phyloP scores from a whole-genome alignment of 2,113 vertebrate species.

The Empidonax alnorum region DNA sequence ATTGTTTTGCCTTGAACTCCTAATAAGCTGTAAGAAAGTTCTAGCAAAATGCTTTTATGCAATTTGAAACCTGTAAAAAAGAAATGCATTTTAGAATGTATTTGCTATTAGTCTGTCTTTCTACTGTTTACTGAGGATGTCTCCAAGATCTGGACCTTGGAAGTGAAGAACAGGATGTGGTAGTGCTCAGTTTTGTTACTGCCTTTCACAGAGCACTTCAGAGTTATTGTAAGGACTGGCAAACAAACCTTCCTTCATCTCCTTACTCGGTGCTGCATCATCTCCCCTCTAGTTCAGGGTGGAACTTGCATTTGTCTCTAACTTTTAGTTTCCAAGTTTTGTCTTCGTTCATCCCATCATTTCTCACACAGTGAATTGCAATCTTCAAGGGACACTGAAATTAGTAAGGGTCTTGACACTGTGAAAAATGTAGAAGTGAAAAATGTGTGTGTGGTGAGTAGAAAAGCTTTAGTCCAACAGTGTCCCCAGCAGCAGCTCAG shows the following conservation, averaged over 20 bases:
- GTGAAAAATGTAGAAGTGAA: not conserved
- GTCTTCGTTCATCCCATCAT: not conserved
- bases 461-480: not conserved
- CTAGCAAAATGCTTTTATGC: not conserved
- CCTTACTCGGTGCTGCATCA: not conserved
- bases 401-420: not conserved
- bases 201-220: not conserved
- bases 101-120: not conserved
- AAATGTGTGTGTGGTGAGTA: not conserved
- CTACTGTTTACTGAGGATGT: not conserved
- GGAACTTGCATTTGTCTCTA: not conserved
- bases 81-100: not conserved
- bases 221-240: not conserved
- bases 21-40: not conserved
- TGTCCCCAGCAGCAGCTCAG: not conserved
- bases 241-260: not conserved
- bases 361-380: not conserved
- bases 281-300: not conserved
- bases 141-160: not conserved
- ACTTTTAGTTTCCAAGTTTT: not conserved
- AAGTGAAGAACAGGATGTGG: not conserved
- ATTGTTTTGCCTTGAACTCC: not conserved
- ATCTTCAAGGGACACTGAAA: not conserved
- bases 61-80: not conserved
- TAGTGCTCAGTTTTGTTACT: not conserved